Evolutionary conservation across 2,113 vertebrate species (phyloP).

Genomic region (Ceratotherium simum): DNA sequence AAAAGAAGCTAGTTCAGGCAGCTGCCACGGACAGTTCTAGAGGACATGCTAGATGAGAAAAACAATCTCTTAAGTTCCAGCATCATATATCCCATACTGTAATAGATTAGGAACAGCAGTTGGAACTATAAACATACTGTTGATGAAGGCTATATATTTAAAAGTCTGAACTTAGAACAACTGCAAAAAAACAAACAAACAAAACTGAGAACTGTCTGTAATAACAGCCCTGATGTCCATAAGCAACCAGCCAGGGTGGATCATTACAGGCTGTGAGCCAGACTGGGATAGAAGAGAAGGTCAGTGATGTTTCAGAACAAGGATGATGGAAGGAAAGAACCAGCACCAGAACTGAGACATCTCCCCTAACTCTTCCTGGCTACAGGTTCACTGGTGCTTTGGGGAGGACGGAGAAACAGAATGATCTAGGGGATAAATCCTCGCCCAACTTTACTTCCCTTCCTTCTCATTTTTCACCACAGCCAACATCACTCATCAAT

Average conservation of each 20-base stretch:
- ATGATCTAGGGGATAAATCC: neutral
- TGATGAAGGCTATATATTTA: neutral
- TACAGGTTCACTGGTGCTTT: neutral
- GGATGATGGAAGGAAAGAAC: neutral
- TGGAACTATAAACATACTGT: neutral
- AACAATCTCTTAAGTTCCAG: neutral
- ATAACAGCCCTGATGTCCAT: neutral
- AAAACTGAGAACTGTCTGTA: neutral
- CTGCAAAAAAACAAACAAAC: neutral
- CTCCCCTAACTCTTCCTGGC: neutral
- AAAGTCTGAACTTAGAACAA: constrained; percentile 7
- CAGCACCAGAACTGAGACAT: neutral
- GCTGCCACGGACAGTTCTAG: neutral
- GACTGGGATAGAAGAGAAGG: neutral
- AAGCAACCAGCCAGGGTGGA: neutral
- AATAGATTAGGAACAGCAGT: neutral
- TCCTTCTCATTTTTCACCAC: neutral
- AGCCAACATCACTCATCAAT: neutral
- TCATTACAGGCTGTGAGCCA: neutral
- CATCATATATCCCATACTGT: neutral
- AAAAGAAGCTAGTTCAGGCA: neutral
- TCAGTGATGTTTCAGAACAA: neutral
- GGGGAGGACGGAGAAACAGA: neutral
- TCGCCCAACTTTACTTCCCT: neutral
- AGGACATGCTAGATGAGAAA: neutral